phyloP scores from a whole-genome alignment of 1,140 invertebrate genomes.

The Arion vulgaris region DNA sequence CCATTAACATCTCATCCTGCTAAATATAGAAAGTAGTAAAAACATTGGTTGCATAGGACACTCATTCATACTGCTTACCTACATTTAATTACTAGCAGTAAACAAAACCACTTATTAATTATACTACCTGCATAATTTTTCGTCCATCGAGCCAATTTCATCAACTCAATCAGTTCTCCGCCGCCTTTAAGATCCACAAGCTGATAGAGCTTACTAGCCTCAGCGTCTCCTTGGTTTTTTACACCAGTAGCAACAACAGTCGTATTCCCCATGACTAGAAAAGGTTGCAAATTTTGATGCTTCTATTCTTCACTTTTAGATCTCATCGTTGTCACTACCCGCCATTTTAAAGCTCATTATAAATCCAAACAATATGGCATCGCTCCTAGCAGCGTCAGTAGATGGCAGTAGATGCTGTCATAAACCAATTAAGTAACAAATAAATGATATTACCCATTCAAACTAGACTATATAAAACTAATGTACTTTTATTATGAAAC shows the following conservation, averaged over 20 bases:
- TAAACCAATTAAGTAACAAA: too few species aligned
- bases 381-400: neutral
- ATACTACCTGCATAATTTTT: constrained; percentile 71
- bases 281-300: neutral
- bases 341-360: constrained; percentile 38
- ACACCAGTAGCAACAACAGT: constrained; percentile 61
- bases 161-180: constrained; percentile 91
- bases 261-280: constrained; percentile 60
- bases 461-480: too few species aligned
- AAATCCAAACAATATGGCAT: constrained; percentile 36
- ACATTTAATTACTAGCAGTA: too few species aligned
- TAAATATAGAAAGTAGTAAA: too few species aligned
- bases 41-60: too few species aligned
- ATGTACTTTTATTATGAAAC: too few species aligned
- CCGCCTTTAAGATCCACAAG: constrained; percentile 78
- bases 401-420: too few species aligned
- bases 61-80: too few species aligned
- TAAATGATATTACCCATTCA: too few species aligned
- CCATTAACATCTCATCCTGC: too few species aligned
- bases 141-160: constrained; percentile 80
- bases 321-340: neutral
- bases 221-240: constrained; percentile 65
- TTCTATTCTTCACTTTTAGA: neutral
- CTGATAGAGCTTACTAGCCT: constrained; percentile 62
- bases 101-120: too few species aligned